Conservation (phyloP, 2,888 invertebrate genomes). For the Drosophila dives region DNA sequence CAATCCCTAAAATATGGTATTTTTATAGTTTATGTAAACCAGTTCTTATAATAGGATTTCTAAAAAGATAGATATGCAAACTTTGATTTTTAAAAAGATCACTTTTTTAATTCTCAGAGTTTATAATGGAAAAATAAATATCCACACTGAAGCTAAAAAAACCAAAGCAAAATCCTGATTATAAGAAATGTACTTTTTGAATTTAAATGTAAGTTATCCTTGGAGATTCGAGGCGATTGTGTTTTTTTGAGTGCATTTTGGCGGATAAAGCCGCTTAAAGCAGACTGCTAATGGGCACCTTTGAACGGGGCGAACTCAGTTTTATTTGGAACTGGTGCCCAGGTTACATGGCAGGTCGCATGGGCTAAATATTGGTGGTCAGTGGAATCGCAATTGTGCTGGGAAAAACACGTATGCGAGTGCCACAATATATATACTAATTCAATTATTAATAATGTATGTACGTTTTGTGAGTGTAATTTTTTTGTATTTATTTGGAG, state of each 20-base stretch:
- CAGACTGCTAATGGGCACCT: slow-evolving; percentile 70
- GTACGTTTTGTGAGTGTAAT: neutral
- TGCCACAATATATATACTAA: slow-evolving; percentile 4
- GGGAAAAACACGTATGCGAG: slow-evolving; percentile 13
- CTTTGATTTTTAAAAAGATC: neutral
- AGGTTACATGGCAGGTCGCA: slow-evolving; percentile 56
- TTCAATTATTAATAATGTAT: slow-evolving; percentile 1
- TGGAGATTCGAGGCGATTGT: neutral
- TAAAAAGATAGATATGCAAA: neutral
- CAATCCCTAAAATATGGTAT: neutral
- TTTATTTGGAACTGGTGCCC: slow-evolving; percentile 38
- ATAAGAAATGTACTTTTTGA: neutral
- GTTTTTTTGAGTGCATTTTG: slow-evolving; percentile 15
- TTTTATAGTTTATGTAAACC: too few relatives aligned
- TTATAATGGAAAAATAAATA: neutral
- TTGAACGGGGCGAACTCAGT: slow-evolving; percentile 51
- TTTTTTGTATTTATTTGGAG: neutral
- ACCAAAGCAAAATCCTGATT: neutral
- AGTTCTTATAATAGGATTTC: too few relatives aligned
- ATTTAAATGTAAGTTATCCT: neutral
- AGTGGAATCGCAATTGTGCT: slow-evolving; percentile 33
- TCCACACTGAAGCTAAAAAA: neutral
- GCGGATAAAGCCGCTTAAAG: slow-evolving; percentile 21
- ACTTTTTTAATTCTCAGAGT: neutral
- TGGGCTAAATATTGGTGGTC: slow-evolving; percentile 47